phyloP scores from a whole-genome alignment of 2,888 invertebrate species.

The Epiblema foenella region DNA sequence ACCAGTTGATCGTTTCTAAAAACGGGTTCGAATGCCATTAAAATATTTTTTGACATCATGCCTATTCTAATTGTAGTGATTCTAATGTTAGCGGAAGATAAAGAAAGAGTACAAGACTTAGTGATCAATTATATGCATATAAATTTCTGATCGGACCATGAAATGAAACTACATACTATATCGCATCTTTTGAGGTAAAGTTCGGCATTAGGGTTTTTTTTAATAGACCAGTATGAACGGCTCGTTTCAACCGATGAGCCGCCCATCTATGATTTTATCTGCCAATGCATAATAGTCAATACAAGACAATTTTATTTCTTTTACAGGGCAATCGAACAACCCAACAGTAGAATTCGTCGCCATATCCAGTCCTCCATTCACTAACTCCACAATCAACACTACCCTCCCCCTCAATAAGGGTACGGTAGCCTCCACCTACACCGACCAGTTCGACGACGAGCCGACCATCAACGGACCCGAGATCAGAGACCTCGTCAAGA shows the following conservation, averaged over 20 bases:
- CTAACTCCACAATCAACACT: slow-evolving; percentile 59
- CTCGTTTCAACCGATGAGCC: no score
- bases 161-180: no score
- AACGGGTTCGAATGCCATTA: no score
- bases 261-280: not conserved
- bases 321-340: slow-evolving; percentile 53
- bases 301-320: not conserved
- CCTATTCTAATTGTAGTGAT: not conserved
- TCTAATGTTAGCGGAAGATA: no score
- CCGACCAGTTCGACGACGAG: slow-evolving; percentile 73
- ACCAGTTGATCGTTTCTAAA: no score
- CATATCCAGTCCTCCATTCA: slow-evolving; percentile 73
- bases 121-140: no score
- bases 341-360: slow-evolving; percentile 64
- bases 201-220: no score
- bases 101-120: no score
- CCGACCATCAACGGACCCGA: slow-evolving; percentile 69
- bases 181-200: no score
- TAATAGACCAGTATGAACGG: no score
- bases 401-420: slow-evolving; percentile 69
- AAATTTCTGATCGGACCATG: no score
- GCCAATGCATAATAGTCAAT: not conserved
- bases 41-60: no score
- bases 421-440: slow-evolving; percentile 73
- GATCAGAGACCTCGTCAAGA: slow-evolving; percentile 71